Base-by-base conservation (phyloP, 2,113 vertebrate species). In the Ploceus nigricollis region DNA sequence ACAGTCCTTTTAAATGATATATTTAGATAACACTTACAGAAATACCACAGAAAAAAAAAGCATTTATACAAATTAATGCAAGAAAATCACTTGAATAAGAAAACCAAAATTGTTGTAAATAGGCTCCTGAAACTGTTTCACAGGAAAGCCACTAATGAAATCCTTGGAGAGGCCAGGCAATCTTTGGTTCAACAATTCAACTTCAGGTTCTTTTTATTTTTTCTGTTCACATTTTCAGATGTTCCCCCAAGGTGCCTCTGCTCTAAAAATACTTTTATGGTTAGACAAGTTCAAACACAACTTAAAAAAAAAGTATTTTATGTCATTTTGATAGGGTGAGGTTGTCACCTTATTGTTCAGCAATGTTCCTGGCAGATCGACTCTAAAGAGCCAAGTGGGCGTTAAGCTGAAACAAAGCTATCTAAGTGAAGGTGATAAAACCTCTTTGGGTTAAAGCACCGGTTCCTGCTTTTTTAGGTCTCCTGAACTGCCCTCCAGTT, bases 321-420 rank as follows among this genome's bases (percentile, higher is more conserved):
- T 84, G 92, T 95, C 88, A 91, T 91, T 96, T 95, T 95, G 92
- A 88, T 77, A 71, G 78, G 65, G 21, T 79, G 76, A 95, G 54
- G 87, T 92, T 96, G 79, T 93, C 95, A 93, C 90, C 72, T 95
- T 78, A 89, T 60, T 90, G 73, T 88, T 97, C 93, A 63, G 69
- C 4, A 25, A 33, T 39, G 66, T 37, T 85, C 45, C 78, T 15
- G 8, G 75, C 64, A 91, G 83, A 94, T 37, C 30, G 54, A 28
- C 90, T 6, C 70, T 84, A 45, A 87, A 93, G 61, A 82, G 35
- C 13, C 79, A 51, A 42, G 48, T 21, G 12, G 60, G 27, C 10
- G 24, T 53, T 82, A 69, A 72, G 30, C 69, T 84, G 93, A 94
- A 96, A 94, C 79, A 94, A 87, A 95, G n/a, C 20, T 61, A 31